These are phyloP conservation scores for Varroa destructor DNA, from an alignment of 1,140 invertebrate species.

Conservation along the genomic window DNA sequence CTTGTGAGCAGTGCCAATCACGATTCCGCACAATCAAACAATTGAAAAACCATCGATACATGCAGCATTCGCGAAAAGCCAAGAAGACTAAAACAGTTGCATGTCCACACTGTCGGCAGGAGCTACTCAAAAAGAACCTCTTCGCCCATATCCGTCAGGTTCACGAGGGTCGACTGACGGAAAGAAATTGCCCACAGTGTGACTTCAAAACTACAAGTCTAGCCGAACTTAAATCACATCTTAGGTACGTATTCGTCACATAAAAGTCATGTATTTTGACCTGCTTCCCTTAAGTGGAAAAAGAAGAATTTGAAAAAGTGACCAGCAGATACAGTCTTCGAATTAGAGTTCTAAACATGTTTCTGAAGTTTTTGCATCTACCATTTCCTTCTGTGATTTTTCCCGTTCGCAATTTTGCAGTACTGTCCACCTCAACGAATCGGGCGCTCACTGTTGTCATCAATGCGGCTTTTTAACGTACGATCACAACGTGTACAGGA, in stretches of 20 bases:
- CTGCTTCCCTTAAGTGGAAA: too few relatives aligned
- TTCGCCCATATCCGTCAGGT: constrained; percentile 7
- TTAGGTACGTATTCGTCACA: background rate
- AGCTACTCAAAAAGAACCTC: constrained; percentile 24
- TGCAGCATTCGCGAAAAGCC: background rate
- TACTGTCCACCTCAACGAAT: too few relatives aligned
- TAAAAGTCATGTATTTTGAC: too few relatives aligned
- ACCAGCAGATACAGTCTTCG: too few relatives aligned
- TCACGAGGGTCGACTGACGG: constrained; percentile 5
- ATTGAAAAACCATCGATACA: background rate
- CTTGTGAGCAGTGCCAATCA: constrained; percentile 11
- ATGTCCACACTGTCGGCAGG: constrained; percentile 12
- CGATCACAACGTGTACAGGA: constrained; percentile 18
- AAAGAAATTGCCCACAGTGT: constrained; percentile 5
- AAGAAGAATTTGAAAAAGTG: too few relatives aligned
- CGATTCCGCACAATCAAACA: constrained; percentile 21
- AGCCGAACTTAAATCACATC: constrained; percentile 9
- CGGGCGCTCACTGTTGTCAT: background rate
- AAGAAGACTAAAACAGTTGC: constrained; percentile 7
- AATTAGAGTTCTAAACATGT: too few relatives aligned
- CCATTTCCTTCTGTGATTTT: too few relatives aligned
- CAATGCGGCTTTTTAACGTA: constrained; percentile 15
- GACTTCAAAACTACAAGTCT: constrained; percentile 19
- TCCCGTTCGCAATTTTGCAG: too few relatives aligned
- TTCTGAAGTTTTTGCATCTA: too few relatives aligned